Conservation (phyloP, 2,113 vertebrate species). For the zebrafish (Danio rerio) region DNA sequence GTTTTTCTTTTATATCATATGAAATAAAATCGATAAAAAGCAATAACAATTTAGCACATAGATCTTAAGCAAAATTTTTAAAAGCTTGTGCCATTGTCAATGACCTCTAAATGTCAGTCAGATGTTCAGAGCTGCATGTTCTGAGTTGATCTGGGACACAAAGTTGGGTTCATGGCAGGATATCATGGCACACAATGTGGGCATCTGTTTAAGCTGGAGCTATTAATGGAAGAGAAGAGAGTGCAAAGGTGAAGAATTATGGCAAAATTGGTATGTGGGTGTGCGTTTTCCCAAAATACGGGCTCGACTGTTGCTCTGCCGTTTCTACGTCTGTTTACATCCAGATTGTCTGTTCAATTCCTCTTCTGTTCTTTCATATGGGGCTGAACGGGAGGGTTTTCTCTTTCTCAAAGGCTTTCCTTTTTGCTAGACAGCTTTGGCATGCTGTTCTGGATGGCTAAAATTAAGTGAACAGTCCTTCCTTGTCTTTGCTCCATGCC, state of each 20-base stretch:
- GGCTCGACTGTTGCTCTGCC: slow-evolving; percentile 18
- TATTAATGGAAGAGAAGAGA: slow-evolving; percentile 66
- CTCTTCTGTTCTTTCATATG: slow-evolving; percentile 69
- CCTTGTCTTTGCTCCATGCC: slow-evolving; percentile 67
- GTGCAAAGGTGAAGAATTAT: slow-evolving; percentile 50
- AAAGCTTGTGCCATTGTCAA: too few relatives aligned
- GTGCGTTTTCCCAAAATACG: slow-evolving; percentile 39
- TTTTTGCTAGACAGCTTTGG: slow-evolving; percentile 67
- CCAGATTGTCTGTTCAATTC: slow-evolving; percentile 67
- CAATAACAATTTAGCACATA: too few relatives aligned
- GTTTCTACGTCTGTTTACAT: slow-evolving; percentile 42
- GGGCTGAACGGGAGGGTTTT: slow-evolving; percentile 57
- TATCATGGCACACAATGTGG: slow-evolving; percentile 13
- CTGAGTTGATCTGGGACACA: not conserved
- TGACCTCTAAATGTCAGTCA: not conserved
- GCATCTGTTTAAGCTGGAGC: slow-evolving; percentile 6
- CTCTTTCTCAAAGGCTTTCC: slow-evolving; percentile 66
- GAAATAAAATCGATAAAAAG: too few relatives aligned
- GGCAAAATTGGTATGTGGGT: slow-evolving; percentile 39
- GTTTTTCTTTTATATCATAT: too few relatives aligned
- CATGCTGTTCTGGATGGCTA: slow-evolving; percentile 60
- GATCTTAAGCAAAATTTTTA: too few relatives aligned
- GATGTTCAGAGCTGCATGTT: not conserved
- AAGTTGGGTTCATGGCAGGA: not conserved
- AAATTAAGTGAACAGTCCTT: slow-evolving; percentile 70